These are phyloP conservation scores for Trissolcus basalis DNA, from an alignment of 1,140 invertebrate species.

Conservation along the genomic window DNA sequence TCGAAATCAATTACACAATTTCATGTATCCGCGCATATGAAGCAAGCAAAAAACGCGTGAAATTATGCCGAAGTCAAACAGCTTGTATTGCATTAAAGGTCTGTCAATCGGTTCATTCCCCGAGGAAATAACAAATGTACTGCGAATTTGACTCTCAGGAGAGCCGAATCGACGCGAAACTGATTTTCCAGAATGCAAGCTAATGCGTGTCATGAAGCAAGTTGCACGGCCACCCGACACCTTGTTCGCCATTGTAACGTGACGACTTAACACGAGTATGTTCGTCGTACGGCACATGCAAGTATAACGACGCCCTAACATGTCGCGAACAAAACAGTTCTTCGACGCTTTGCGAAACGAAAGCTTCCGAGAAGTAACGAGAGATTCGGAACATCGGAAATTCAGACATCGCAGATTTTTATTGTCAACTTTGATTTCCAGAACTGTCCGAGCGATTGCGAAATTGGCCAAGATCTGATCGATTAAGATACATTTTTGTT, in stretches of 20 bases:
- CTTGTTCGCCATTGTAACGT: conserved; percentile 54
- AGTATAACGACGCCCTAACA: conserved; percentile 25
- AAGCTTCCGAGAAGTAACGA: conserved; percentile 46
- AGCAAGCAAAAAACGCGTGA: conserved; percentile 11
- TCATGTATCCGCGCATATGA: background rate
- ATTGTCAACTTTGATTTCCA: background rate
- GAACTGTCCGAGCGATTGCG: background rate
- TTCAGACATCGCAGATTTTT: conserved; percentile 32
- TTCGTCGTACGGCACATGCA: conserved; percentile 12
- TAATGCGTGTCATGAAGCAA: conserved; percentile 54
- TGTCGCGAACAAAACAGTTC: conserved; percentile 29
- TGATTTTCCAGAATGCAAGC: conserved; percentile 61
- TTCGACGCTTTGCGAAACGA: conserved; percentile 33
- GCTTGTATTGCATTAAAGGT: conserved; percentile 28
- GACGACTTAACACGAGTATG: conserved; percentile 54
- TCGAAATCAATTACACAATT: background rate
- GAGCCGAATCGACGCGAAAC: conserved; percentile 31
- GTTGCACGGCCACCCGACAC: conserved; percentile 56
- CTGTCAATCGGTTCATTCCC: conserved; percentile 20
- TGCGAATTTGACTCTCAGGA: conserved; percentile 23
- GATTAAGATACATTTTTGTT: too few relatives aligned
- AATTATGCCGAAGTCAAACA: conserved; percentile 5
- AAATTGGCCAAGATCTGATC: background rate
- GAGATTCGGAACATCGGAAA: conserved; percentile 37
- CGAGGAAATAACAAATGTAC: conserved; percentile 13